Base-by-base conservation (phyloP, 2,797 vertebrate genomes). In the Phyllotis vaccarum region DNA sequence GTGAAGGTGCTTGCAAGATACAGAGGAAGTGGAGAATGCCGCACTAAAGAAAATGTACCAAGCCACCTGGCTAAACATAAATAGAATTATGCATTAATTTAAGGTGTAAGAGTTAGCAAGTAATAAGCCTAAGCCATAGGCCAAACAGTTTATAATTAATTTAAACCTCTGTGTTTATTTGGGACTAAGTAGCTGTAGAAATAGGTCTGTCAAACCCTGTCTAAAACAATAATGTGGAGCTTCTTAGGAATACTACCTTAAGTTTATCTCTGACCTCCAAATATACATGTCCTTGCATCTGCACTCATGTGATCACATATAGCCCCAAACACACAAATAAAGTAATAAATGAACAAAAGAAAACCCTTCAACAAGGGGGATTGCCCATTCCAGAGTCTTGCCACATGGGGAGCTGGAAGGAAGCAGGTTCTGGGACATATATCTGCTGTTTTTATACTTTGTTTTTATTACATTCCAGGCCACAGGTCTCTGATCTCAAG, bases 401-500 rank as follows among this genome's bases (percentile, higher is more conserved):
- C 12, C 64, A 2, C 56, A 8, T 76, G 19, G n/a, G 22, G n/a
- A 76, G 40, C 40, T 85, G 34, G 34, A 92, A 34, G 8, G 24
- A 52, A 31, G 12, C 21, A 49, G 60, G 29, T 68, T 75, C 56
- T 24, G n/a, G 29, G 79, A 22, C 14, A 64, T 14, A 24, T 2
- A 58, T 27, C 24, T 87, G 9, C 66, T 79, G 43, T 1, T 43
- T 14, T 79, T 87, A 86, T 88, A 78, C 56, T 93, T 86, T 95
- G 34, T 54, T 80, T 49, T 49, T 64, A 83, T 8, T 96, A 79
- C 0, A 70, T 97, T 97, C 78, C 58, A 90, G 80, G 95, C 85
- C 81, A 88, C 54, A 74, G 27, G 64, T 96, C 80, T 92, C 6
- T 96, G 75, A 62, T 52, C n/a, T n/a, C 37, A 96, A 94, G 58